These are phyloP conservation scores for Plodia interpunctella DNA, from an alignment of 1,140 invertebrate genomes.

Conservation along the genomic window DNA sequence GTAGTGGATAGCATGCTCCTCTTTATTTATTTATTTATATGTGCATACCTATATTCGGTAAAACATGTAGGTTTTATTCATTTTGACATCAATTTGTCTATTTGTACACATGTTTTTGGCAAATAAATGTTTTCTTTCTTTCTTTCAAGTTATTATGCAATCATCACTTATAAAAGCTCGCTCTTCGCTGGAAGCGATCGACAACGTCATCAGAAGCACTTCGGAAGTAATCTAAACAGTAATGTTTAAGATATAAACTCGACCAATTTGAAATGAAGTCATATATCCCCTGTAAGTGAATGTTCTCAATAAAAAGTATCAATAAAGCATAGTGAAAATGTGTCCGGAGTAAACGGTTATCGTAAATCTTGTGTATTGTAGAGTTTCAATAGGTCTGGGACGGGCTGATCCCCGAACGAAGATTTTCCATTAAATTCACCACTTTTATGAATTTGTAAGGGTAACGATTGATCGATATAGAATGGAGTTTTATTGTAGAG, in stretches of 20 bases:
- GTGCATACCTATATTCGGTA: no score
- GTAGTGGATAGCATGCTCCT: no score
- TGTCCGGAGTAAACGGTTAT: slow-evolving; percentile 9
- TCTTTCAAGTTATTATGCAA: slow-evolving; percentile 1
- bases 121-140: no score
- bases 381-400: slow-evolving; percentile 1
- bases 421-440: slow-evolving; percentile 10
- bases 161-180: neutral
- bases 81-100: no score
- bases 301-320: slow-evolving; percentile 9
- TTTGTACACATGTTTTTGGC: no score
- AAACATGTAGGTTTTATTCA: no score
- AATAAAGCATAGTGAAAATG: slow-evolving; percentile 10
- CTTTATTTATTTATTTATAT: no score
- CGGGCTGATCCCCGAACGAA: slow-evolving; percentile 9
- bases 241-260: slow-evolving; percentile 42
- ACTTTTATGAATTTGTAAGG: neutral
- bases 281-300: slow-evolving; percentile 18
- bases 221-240: slow-evolving; percentile 48
- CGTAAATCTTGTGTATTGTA: slow-evolving; percentile 11
- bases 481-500: no score
- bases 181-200: slow-evolving; percentile 34
- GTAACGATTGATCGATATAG: neutral
- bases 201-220: slow-evolving; percentile 40
- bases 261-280: slow-evolving; percentile 38